These are phyloP conservation scores for Epinephelus coioides DNA, from an alignment of 2,797 vertebrate genomes.

Conservation along the genomic window DNA sequence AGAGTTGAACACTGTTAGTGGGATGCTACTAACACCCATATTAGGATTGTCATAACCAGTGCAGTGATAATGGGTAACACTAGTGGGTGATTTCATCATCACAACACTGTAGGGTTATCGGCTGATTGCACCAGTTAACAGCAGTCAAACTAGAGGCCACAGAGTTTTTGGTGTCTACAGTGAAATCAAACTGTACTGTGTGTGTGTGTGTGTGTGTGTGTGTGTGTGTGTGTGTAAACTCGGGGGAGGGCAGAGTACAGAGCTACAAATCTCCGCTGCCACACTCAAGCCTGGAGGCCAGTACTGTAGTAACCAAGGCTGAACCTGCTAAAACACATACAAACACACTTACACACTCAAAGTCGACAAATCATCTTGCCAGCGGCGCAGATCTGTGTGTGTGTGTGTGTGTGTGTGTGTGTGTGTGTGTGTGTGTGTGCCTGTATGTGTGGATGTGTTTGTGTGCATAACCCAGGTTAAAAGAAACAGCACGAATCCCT, in stretches of 20 bases:
- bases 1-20: slow-evolving; percentile 10
- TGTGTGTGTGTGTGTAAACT: slow-evolving; percentile 41
- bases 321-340: slow-evolving; percentile 59
- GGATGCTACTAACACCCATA: slow-evolving; percentile 1
- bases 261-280: slow-evolving; percentile 64
- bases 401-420: background rate
- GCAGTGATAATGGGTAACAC: background rate
- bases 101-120: slow-evolving; percentile 3
- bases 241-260: slow-evolving; percentile 37
- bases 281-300: slow-evolving; percentile 60
- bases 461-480: slow-evolving; percentile 14
- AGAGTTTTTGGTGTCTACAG: slow-evolving; percentile 24
- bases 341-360: slow-evolving; percentile 43
- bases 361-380: slow-evolving; percentile 53
- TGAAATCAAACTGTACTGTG: slow-evolving; percentile 39
- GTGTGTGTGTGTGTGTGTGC: background rate
- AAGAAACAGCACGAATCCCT: slow-evolving; percentile 33
- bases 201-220: slow-evolving; percentile 9
- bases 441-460: slow-evolving; percentile 11
- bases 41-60: slow-evolving; percentile 4
- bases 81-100: slow-evolving; percentile 30
- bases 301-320: slow-evolving; percentile 43
- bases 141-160: slow-evolving; percentile 23
- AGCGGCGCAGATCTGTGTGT: slow-evolving; percentile 26
- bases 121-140: slow-evolving; percentile 22